A percentile compares a stretch with the other conserved stretches of the same genome.
Evolutionary conservation across 2,888 invertebrate species (phyloP).

Genomic region (Tinea pellionella): DNA sequence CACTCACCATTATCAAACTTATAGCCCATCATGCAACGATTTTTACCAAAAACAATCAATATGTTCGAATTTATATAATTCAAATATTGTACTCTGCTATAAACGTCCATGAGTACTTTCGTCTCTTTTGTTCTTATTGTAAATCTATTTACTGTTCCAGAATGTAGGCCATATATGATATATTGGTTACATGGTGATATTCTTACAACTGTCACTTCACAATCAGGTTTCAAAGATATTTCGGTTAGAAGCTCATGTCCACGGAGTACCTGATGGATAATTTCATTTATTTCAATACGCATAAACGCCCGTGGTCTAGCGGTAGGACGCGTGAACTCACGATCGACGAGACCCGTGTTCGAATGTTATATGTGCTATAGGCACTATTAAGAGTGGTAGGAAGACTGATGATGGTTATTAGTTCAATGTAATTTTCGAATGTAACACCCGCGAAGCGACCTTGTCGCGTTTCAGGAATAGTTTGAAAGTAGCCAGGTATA

Average conservation of each 20-base stretch:
- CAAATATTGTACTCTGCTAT: conserved; percentile 50
- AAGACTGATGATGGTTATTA: too few relatives aligned
- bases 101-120: conserved; percentile 44
- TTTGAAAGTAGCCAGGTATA: too few relatives aligned
- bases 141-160: conserved; percentile 51
- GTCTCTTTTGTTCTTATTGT: conserved; percentile 43
- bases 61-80: conserved; percentile 41
- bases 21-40: conserved; percentile 53
- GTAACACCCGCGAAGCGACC: too few relatives aligned
- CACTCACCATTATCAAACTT: conserved; percentile 33
- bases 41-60: conserved; percentile 50
- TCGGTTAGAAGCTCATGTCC: conserved; percentile 54
- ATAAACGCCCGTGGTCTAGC: too few relatives aligned
- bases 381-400: too few relatives aligned
- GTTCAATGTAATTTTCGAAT: too few relatives aligned
- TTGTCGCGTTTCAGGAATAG: too few relatives aligned
- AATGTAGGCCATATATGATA: conserved; percentile 57
- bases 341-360: too few relatives aligned
- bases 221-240: conserved; percentile 46
- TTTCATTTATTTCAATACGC: not conserved
- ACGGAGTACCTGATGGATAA: conserved; percentile 43
- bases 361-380: too few relatives aligned
- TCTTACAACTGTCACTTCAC: conserved; percentile 52
- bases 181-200: conserved; percentile 63
- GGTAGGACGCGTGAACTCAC: too few relatives aligned